These are phyloP conservation scores for Caenorhabditis sp. DNA, from an alignment of 2,888 invertebrate genomes.

Conservation along the genomic window DNA sequence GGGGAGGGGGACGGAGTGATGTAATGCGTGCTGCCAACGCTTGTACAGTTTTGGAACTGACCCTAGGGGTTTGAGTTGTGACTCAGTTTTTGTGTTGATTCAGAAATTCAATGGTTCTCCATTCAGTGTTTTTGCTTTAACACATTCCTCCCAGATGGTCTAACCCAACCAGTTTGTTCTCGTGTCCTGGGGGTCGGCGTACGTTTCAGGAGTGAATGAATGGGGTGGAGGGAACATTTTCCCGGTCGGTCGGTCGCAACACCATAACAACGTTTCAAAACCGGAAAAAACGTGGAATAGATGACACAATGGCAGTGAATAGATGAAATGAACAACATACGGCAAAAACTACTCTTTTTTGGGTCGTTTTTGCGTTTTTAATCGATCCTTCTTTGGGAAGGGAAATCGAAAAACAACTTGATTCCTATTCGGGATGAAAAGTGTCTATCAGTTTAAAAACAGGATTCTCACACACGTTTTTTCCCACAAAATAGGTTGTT, in stretches of 20 bases:
- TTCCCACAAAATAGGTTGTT: conserved; percentile 53
- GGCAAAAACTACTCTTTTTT: conserved; percentile 6
- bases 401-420: conserved; percentile 47
- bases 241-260: conserved; percentile 19
- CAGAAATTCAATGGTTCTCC: too few relatives aligned
- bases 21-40: conserved; percentile 31
- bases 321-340: conserved; percentile 1
- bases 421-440: conserved; percentile 26
- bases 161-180: conserved; percentile 11
- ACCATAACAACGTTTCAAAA: conserved; percentile 64
- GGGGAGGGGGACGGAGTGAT: conserved; percentile 4
- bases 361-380: conserved; percentile 10
- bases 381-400: conserved; percentile 26
- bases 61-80: not conserved
- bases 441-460: conserved; percentile 65
- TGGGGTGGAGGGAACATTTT: not conserved
- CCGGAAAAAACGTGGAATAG: conserved; percentile 43
- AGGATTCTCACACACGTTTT: conserved; percentile 40
- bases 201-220: conserved; percentile 26
- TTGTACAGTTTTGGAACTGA: conserved; percentile 12
- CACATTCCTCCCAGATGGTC: not conserved
- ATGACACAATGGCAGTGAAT: conserved; percentile 12
- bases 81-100: too few relatives aligned
- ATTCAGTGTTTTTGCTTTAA: conserved; percentile 4
- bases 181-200: conserved; percentile 13